Evolutionary conservation across 1,140 invertebrate genomes (phyloP).

Genomic region (Varroa destructor): DNA sequence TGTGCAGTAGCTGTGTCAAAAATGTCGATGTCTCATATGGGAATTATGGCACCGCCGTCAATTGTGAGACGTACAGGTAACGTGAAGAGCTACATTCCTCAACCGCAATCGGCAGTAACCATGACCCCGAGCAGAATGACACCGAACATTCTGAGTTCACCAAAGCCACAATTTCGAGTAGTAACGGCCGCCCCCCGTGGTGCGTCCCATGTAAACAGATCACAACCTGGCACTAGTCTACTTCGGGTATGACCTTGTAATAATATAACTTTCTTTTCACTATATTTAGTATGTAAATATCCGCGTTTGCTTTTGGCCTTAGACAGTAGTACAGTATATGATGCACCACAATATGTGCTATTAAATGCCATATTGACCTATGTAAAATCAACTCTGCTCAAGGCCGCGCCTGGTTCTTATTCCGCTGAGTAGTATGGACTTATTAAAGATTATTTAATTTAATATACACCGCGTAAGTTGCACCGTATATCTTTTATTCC

Average conservation of each 20-base stretch:
- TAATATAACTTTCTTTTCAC: too few relatives aligned
- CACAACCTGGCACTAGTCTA: slow-evolving; percentile 17
- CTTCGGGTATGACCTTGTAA: neutral
- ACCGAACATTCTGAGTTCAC: slow-evolving; percentile 6
- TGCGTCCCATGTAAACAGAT: neutral
- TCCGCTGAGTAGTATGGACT: too few relatives aligned
- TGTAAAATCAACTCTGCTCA: too few relatives aligned
- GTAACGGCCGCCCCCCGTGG: slow-evolving; percentile 1
- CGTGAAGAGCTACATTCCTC: slow-evolving; percentile 10
- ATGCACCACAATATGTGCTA: too few relatives aligned
- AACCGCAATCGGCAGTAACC: slow-evolving; percentile 5
- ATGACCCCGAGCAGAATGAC: slow-evolving; percentile 8
- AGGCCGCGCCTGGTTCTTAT: too few relatives aligned
- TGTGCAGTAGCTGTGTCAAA: neutral
- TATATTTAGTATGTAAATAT: too few relatives aligned
- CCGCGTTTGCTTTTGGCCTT: too few relatives aligned
- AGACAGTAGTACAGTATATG: too few relatives aligned
- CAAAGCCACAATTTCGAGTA: neutral
- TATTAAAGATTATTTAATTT: too few relatives aligned
- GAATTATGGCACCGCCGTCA: slow-evolving; percentile 5
- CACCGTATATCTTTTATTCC: too few relatives aligned
- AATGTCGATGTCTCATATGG: slow-evolving; percentile 7
- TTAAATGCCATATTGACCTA: too few relatives aligned
- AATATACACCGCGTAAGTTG: too few relatives aligned
- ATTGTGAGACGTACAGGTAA: slow-evolving; percentile 7